Conservation (phyloP, 2,797 vertebrate species). For the Alauda arvensis region DNA sequence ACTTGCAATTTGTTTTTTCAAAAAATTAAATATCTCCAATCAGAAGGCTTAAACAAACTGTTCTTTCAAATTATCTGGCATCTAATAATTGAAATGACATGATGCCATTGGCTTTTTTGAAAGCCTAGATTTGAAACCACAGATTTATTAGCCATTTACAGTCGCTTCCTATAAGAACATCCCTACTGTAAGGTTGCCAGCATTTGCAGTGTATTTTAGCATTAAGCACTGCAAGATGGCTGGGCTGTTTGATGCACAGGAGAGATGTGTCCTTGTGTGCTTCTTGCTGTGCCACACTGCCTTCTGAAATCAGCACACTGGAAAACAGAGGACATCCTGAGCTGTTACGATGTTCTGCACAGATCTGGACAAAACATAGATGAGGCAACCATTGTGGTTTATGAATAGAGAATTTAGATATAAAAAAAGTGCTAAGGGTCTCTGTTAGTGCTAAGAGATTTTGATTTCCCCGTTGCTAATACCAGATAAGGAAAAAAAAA, state of each 20-base stretch:
- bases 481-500: not conserved
- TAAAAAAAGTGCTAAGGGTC: not conserved
- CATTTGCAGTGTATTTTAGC: not conserved
- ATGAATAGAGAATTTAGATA: not conserved
- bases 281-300: rapidly evolving
- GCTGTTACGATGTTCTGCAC: not conserved
- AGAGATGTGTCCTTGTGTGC: not conserved
- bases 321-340: not conserved
- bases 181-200: not conserved
- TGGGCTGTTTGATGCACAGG: not conserved
- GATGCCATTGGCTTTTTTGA: not conserved
- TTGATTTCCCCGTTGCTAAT: not conserved
- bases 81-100: not conserved
- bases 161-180: not conserved
- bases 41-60: not conserved
- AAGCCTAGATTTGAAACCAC: not conserved
- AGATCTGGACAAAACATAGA: not conserved
- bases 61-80: not conserved
- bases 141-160: not conserved
- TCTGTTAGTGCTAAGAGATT: not conserved
- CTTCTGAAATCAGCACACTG: not conserved
- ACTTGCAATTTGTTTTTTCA: not conserved
- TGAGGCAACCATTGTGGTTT: not conserved
- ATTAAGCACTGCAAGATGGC: not conserved
- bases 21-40: not conserved